phyloP scores from a whole-genome alignment of 2,888 invertebrate species.

The Zygothrica quintamaculata region DNA sequence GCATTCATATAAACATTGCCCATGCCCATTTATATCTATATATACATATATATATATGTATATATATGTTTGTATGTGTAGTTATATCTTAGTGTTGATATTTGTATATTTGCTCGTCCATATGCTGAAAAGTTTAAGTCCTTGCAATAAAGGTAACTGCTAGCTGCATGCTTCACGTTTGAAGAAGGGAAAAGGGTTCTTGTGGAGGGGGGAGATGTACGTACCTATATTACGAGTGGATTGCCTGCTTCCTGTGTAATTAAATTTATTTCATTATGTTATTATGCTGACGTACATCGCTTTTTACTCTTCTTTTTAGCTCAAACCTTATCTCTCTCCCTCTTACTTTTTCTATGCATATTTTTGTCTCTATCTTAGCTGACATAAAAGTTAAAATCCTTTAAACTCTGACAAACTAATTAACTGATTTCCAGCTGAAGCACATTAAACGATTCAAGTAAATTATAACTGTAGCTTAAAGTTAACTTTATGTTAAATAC shows the following conservation, averaged over 20 bases:
- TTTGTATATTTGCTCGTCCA: conserved; percentile 10
- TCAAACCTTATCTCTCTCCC: too few relatives aligned
- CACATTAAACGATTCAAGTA: too few relatives aligned
- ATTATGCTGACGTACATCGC: conserved; percentile 28
- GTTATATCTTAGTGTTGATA: conserved; percentile 16
- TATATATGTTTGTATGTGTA: neutral
- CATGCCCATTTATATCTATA: conserved; percentile 39
- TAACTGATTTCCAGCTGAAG: too few relatives aligned
- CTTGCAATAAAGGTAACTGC: conserved; percentile 4
- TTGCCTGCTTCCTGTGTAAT: conserved; percentile 64
- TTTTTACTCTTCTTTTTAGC: neutral
- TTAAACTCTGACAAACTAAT: too few relatives aligned
- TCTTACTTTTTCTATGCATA: too few relatives aligned
- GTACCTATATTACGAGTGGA: conserved; percentile 49
- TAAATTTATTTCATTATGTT: conserved; percentile 65
- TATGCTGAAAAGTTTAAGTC: conserved; percentile 31
- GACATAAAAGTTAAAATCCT: too few relatives aligned
- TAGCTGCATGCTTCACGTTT: neutral
- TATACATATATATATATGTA: neutral
- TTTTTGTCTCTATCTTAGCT: too few relatives aligned
- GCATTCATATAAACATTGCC: conserved; percentile 70
- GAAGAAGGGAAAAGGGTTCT: conserved; percentile 13
- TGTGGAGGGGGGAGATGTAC: neutral
- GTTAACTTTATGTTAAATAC: too few relatives aligned
- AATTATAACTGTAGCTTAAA: too few relatives aligned